These are phyloP conservation scores for Leucopternis melanops DNA, from an alignment of 2,113 vertebrate species.

Conservation along the genomic window DNA sequence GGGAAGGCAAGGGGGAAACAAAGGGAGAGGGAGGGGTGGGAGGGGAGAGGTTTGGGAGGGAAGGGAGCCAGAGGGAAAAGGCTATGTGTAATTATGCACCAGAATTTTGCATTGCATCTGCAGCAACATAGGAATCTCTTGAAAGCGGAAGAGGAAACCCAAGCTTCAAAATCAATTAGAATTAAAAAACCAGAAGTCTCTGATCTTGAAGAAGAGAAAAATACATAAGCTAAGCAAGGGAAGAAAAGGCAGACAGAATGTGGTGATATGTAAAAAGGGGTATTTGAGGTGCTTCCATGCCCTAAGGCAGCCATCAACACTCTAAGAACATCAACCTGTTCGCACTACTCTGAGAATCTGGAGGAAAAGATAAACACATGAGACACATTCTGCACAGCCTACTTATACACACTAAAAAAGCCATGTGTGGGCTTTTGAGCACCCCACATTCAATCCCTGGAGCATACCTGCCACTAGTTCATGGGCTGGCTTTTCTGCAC, in stretches of 20 bases:
- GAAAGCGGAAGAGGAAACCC: neutral
- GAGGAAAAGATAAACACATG: neutral
- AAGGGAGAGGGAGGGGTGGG: neutral
- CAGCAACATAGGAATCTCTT: neutral
- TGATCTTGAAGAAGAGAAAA: neutral
- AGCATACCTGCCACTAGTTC: neutral
- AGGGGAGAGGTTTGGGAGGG: neutral
- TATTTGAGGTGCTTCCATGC: neutral
- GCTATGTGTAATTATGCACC: neutral
- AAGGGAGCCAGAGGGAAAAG: neutral
- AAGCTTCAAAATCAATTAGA: neutral
- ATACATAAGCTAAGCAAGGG: neutral
- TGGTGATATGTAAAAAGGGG: neutral
- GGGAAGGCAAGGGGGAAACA: neutral
- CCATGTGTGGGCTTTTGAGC: neutral
- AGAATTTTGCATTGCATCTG: neutral
- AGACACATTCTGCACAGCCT: neutral
- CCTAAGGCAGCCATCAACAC: neutral
- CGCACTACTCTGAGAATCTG: neutral
- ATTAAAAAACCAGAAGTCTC: neutral
- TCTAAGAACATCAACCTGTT: neutral
- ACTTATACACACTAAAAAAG: neutral
- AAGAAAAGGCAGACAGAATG: neutral
- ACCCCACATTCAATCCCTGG: neutral
- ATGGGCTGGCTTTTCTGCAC: neutral